These are phyloP conservation scores for Cygnus olor DNA, from an alignment of 2,797 vertebrate genomes.

Conservation along the genomic window DNA sequence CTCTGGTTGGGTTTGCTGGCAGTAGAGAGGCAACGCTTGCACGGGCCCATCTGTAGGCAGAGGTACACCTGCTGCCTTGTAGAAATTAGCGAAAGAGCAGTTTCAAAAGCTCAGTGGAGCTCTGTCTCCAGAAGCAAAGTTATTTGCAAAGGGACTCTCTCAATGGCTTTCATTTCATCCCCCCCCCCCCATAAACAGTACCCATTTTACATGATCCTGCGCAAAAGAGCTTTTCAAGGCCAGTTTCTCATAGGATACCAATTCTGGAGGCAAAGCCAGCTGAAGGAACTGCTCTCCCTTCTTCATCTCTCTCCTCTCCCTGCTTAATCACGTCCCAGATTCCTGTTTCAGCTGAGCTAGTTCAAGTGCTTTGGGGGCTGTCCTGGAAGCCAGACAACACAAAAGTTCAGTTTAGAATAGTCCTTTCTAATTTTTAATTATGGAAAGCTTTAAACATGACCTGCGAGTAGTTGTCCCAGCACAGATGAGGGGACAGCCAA, in stretches of 20 bases:
- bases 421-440: background rate
- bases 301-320: background rate
- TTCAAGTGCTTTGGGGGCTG: background rate
- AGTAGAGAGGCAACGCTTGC: background rate
- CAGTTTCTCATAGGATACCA: background rate
- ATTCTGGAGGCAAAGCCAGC: background rate
- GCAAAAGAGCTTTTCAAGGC: background rate
- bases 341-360: background rate
- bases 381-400: background rate
- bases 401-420: background rate
- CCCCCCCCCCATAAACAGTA: background rate
- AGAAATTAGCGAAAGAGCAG: background rate
- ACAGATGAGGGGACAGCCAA: background rate
- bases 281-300: background rate
- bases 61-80: rapidly evolving
- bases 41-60: rapidly evolving
- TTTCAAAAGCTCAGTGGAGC: background rate
- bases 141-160: background rate
- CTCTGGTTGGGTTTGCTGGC: background rate
- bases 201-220: background rate
- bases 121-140: background rate
- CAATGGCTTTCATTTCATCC: background rate
- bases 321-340: background rate
- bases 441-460: background rate
- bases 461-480: background rate